These are phyloP conservation scores for Actinia tenebrosa DNA, from an alignment of 64 coral and sea anemone species.

Conservation along the genomic window DNA sequence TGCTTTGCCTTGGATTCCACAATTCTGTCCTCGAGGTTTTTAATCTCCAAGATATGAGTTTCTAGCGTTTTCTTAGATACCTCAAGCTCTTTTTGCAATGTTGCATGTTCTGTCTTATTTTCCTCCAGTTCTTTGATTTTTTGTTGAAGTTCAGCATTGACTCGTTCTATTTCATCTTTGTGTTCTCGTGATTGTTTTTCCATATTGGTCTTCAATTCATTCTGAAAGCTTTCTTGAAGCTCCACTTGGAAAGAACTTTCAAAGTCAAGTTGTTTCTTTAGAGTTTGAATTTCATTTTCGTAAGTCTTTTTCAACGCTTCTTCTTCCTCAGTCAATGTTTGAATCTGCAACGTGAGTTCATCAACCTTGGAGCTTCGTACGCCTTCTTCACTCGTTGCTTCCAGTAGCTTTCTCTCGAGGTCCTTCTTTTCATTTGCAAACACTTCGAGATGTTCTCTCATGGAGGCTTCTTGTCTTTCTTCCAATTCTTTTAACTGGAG, in stretches of 20 bases:
- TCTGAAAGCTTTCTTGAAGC: slow-evolving; percentile 63
- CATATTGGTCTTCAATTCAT: slow-evolving; percentile 45
- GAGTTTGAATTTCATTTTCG: slow-evolving; percentile 63
- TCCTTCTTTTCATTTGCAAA: slow-evolving; percentile 45
- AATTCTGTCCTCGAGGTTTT: background rate
- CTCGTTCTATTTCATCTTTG: slow-evolving; percentile 58
- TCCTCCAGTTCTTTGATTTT: slow-evolving; percentile 49
- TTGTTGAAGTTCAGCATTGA: slow-evolving; percentile 52
- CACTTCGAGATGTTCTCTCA: slow-evolving; percentile 22
- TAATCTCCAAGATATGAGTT: slow-evolving; percentile 8
- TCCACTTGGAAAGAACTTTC: slow-evolving; percentile 80
- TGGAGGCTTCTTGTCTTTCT: slow-evolving; percentile 36
- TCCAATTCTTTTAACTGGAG: slow-evolving; percentile 51
- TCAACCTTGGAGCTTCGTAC: slow-evolving; percentile 32
- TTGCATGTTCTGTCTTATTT: slow-evolving; percentile 34
- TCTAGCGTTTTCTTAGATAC: background rate
- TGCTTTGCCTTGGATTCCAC: slow-evolving; percentile 3
- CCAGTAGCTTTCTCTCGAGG: slow-evolving; percentile 46
- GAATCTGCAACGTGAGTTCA: slow-evolving; percentile 30
- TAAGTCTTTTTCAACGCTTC: slow-evolving; percentile 58
- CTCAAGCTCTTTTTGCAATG: background rate
- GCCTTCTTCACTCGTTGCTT: slow-evolving; percentile 29
- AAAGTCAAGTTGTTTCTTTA: slow-evolving; percentile 77
- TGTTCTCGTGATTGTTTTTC: slow-evolving; percentile 55
- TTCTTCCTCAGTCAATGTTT: slow-evolving; percentile 24